Conservation (phyloP, 2,888 invertebrate genomes). For the Cephus sareptanus region DNA sequence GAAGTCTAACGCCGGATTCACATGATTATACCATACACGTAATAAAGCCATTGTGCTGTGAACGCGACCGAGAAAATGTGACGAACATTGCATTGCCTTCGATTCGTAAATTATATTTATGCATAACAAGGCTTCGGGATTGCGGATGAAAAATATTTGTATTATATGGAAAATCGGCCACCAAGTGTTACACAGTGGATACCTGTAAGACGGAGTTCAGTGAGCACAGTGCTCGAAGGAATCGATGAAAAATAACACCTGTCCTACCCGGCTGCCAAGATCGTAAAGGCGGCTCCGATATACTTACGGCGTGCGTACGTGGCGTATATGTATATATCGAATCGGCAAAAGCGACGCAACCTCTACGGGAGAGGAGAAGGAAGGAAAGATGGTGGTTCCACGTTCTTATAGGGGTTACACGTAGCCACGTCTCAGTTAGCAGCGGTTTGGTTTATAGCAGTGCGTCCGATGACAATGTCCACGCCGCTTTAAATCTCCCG, state of each 20-base stretch:
- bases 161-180: neutral
- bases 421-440: slow-evolving; percentile 46
- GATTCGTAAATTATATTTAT: neutral
- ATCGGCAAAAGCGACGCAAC: slow-evolving; percentile 30
- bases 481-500: slow-evolving; percentile 55
- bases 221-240: slow-evolving; percentile 11
- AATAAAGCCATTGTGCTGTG: slow-evolving; percentile 18
- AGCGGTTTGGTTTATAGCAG: slow-evolving; percentile 52
- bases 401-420: slow-evolving; percentile 26
- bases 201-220: neutral
- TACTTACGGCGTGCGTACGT: neutral
- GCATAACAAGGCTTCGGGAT: neutral
- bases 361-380: slow-evolving; percentile 20
- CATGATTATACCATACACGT: slow-evolving; percentile 17
- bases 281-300: slow-evolving; percentile 36
- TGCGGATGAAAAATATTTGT: neutral
- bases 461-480: slow-evolving; percentile 59
- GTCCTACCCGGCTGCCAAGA: slow-evolving; percentile 40
- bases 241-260: slow-evolving; percentile 52
- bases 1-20: neutral
- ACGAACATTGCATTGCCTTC: neutral
- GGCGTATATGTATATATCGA: slow-evolving; percentile 18
- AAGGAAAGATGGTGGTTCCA: slow-evolving; percentile 6
- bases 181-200: neutral
- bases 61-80: neutral